Evolutionary conservation across 2,888 invertebrate genomes (phyloP).

Genomic region (Drosophila stalkeri): DNA sequence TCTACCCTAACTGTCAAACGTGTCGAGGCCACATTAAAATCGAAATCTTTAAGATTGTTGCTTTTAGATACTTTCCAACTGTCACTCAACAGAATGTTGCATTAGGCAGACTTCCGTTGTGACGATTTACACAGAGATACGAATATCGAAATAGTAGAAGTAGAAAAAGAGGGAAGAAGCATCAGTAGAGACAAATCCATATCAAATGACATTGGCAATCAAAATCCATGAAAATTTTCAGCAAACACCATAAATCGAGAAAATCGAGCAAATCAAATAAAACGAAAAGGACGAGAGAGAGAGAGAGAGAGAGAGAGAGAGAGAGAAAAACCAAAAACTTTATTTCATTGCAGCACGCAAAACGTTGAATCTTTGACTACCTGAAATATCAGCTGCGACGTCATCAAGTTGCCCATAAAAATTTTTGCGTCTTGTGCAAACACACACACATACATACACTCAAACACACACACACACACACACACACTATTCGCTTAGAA

Average conservation of each 20-base stretch:
- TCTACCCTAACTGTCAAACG: constrained; percentile 9
- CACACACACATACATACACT: constrained; percentile 34
- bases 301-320: background rate
- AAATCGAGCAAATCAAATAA: constrained; percentile 32
- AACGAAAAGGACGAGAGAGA: background rate
- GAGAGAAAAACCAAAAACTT: background rate
- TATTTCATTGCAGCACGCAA: constrained; percentile 11
- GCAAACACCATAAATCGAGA: constrained; percentile 31
- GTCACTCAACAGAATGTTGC: constrained; percentile 31
- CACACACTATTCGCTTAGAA: background rate
- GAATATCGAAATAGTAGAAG: constrained; percentile 4
- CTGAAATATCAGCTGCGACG: constrained; percentile 54
- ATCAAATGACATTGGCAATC: constrained; percentile 52
- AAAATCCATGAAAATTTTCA: constrained; percentile 25
- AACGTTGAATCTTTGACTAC: constrained; percentile 43
- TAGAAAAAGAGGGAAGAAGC: background rate
- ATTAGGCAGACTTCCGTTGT: constrained; percentile 25
- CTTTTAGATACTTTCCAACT: constrained; percentile 26
- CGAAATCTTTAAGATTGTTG: background rate
- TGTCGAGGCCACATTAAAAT: constrained; percentile 6
- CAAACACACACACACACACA: background rate
- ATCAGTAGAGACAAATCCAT: constrained; percentile 14
- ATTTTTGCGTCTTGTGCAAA: constrained; percentile 78
- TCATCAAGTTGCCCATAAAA: constrained; percentile 54
- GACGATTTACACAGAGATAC: constrained; percentile 19